Evolutionary conservation across 1,140 invertebrate genomes (phyloP), one percentile per base, ranked within the genome.

Genomic region (Metaphire vulgaris): DNA sequence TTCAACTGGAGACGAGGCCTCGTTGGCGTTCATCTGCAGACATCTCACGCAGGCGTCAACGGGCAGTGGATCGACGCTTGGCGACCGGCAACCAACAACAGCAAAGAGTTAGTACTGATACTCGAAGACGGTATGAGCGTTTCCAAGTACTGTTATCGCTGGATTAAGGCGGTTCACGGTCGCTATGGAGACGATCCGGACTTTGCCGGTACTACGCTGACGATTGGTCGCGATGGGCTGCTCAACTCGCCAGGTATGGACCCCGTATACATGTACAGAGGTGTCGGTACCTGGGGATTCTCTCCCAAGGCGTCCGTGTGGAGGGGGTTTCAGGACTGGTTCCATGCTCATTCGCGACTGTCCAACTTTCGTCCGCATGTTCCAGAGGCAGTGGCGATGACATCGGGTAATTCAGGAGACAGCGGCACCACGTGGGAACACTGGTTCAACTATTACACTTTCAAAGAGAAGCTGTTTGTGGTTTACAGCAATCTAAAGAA

Each of bases 91-190:
- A 64, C 16, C 32, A 26, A 26, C 56, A 31, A n/a, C n/a, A 26
- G 32, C 21, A 78, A 79, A 21, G 83, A 84, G 79, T 81, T 84
- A 15, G 83, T 79, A 30, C 70, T 84, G 1, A 79, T 84, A 16
- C 33, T 84, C 14, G 83, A 84, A 75, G 83, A 84, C 76, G 83
- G 83, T 73, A 28, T 83, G 6, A 80, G 79, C 6, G 79, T 83
- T 12, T 83, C 82, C 2, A 79, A 76, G 56, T 80, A 80, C 69
- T 81, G 82, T 64, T 83, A 82, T 66, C 69, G 75, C 2, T 84
- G 80, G 78, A 67, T 84, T 29, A 80, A 80, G 76, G 78, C 78
- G 26, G 80, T 81, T 33, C 82, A 83, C 74, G 74, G 71, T n/a
- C 80, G 80, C 31, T 73, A 73, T 16, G 34, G 31, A 29, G 33